phyloP scores from a whole-genome alignment of 2,888 invertebrate species.

The Drosophila sordidula region DNA sequence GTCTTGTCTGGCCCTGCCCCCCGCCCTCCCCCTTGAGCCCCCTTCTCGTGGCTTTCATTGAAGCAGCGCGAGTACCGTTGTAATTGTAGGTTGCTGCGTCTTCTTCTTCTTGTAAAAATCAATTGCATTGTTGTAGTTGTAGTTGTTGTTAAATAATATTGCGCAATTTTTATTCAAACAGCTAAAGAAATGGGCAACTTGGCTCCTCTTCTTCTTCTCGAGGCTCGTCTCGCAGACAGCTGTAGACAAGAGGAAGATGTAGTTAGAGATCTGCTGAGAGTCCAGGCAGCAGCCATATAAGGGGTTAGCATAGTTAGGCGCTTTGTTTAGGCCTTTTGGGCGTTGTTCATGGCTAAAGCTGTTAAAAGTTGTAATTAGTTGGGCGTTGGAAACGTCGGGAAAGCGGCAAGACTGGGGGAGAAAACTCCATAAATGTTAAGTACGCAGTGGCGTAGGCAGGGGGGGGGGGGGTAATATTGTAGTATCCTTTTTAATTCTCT shows the following conservation, averaged over 20 bases:
- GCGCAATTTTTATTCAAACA: conserved; percentile 77
- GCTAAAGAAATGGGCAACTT: conserved; percentile 30
- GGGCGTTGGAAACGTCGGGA: not conserved
- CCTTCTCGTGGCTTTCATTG: conserved; percentile 58
- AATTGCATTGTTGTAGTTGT: conserved; percentile 48
- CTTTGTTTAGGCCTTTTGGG: conserved; percentile 27
- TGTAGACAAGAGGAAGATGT: conserved; percentile 28
- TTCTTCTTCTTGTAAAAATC: conserved; percentile 46
- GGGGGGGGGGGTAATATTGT: too few species aligned
- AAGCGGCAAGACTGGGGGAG: too few species aligned
- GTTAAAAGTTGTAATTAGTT: conserved; percentile 22
- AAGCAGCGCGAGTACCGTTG: conserved; percentile 69
- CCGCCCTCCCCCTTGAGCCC: not conserved
- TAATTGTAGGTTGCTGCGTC: conserved; percentile 63
- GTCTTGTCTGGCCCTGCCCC: conserved; percentile 11
- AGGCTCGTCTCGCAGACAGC: conserved; percentile 25
- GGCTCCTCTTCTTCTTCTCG: conserved; percentile 12
- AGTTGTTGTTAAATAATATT: conserved; percentile 73
- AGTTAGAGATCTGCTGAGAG: conserved; percentile 13
- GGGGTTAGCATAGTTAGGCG: too few species aligned
- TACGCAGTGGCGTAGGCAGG: too few species aligned
- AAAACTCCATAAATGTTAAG: too few species aligned
- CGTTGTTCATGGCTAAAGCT: conserved; percentile 23
- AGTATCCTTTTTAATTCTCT: too few species aligned
- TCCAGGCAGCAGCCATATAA: not conserved